Conservation (phyloP, 1,140 invertebrate genomes). For the Theocolax elegans region DNA sequence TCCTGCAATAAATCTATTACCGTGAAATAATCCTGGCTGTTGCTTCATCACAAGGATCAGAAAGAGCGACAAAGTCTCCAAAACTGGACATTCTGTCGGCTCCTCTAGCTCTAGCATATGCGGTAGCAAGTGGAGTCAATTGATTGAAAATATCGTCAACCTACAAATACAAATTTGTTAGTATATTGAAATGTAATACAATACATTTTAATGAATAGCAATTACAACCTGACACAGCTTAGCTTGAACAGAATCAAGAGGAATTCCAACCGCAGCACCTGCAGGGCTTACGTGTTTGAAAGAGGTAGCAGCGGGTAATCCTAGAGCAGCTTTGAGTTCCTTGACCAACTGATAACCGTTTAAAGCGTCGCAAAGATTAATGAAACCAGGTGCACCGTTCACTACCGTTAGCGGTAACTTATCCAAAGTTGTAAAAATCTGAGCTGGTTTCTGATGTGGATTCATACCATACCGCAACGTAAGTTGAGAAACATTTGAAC, state of each 20-base stretch:
- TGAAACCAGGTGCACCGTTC: constrained; percentile 96
- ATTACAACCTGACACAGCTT: constrained; percentile 95
- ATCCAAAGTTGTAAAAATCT: constrained; percentile 85
- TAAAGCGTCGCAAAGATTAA: constrained; percentile 96
- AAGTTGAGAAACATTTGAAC: constrained; percentile 80
- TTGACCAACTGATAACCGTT: constrained; percentile 97
- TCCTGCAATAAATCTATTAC: constrained; percentile 72
- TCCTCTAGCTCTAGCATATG: constrained; percentile 95
- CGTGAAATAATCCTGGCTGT: constrained; percentile 83
- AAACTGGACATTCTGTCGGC: constrained; percentile 99
- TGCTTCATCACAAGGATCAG: constrained; percentile 87
- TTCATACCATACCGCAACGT: constrained; percentile 97
- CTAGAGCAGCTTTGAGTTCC: constrained; percentile 84
- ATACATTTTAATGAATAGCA: no score
- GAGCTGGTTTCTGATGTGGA: constrained; percentile 96
- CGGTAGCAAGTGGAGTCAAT: constrained; percentile 89
- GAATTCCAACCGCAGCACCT: constrained; percentile 90
- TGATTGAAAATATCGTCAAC: constrained; percentile 84
- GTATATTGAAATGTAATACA: not conserved
- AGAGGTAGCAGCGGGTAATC: constrained; percentile 92
- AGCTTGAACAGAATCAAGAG: constrained; percentile 80
- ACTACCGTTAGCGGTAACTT: constrained; percentile 89
- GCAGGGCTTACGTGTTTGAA: constrained; percentile 99
- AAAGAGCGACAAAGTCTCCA: constrained; percentile 96
- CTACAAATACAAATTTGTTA: constrained; percentile 67